These are phyloP conservation scores for Brachionus paranguensis DNA, from an alignment of 1,140 invertebrate genomes.

Conservation along the genomic window DNA sequence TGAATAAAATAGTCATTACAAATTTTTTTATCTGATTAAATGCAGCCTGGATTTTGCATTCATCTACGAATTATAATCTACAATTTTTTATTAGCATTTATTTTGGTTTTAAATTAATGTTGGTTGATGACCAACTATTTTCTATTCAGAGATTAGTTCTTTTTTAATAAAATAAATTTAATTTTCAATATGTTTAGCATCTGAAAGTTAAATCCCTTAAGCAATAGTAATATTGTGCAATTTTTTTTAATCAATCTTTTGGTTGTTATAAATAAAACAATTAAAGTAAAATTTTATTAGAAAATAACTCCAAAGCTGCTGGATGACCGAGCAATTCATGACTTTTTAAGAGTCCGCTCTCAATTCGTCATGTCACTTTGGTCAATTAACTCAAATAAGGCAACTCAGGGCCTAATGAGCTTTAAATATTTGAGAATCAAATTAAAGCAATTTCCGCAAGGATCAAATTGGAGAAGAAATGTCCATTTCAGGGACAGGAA, in stretches of 20 bases:
- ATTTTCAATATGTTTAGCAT: background rate
- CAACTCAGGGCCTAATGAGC: background rate
- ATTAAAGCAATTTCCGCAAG: background rate
- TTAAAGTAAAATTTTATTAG: background rate
- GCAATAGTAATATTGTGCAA: background rate
- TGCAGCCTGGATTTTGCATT: background rate
- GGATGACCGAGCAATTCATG: background rate
- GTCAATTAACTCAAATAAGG: background rate
- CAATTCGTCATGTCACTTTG: background rate
- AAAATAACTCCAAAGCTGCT: background rate
- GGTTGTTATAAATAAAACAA: background rate
- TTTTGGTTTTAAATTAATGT: background rate
- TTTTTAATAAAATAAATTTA: background rate
- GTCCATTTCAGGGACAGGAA: background rate
- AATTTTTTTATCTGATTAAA: background rate
- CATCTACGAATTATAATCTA: background rate
- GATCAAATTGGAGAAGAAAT: background rate
- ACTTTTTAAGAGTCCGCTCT: background rate
- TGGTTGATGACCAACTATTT: background rate
- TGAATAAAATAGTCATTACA: background rate
- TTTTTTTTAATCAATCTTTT: background rate
- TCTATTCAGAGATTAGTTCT: background rate
- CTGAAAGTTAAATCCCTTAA: background rate
- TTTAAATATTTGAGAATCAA: background rate
- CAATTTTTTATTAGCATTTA: background rate